Evolutionary conservation across 2,797 vertebrate genomes (phyloP), one percentile per base, ranked within the genome.

Genomic region (Coreius guichenoti): DNA sequence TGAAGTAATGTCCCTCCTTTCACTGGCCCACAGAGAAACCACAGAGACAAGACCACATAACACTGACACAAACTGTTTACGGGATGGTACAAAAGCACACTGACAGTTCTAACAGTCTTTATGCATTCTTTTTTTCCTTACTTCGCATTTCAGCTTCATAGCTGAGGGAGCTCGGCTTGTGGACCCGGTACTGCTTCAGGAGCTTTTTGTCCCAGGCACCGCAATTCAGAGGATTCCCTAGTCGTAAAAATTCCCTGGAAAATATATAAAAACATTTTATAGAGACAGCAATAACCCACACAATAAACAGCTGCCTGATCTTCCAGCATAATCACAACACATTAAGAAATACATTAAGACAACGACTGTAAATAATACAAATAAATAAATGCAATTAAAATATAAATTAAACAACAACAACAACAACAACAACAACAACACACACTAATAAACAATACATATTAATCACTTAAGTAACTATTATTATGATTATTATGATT

Each of bases 131-230:
- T 17, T 61, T 61, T 69, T 36, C 92, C 97, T 96, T 96, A 99
- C 98, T 98, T 96, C 97, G 97, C 94, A 96, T 96, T 89, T 99
- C 98, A 0, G 96, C 94, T 77, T 99, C 98, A 80, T 96, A 99
- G 93, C 98, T 97, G 80, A 99, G 94, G 0, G 98, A 99, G 91
- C 97, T 99, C 1, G 98, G 97, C 86, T 99, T 99, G 94, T 99
- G 98, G 49, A 99, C 96, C 12, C 98, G 94, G 82, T 99, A 99
- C 86, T 98, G 97, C 87, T 97, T 99, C 86, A 99, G 91, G 0
- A 98, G 94, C 91, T 97, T 98, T 94, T 98, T 99, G 93, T 99
- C 98, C 98, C 98, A 99, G 83, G 98, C 98, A 1, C 98, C 98
- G 0, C 98, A 99, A 93, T 99, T 99, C 94, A 99, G 93, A 90